These are phyloP conservation scores for Reticulitermes lucifugus DNA, from an alignment of 2,888 invertebrate genomes.

Conservation along the genomic window DNA sequence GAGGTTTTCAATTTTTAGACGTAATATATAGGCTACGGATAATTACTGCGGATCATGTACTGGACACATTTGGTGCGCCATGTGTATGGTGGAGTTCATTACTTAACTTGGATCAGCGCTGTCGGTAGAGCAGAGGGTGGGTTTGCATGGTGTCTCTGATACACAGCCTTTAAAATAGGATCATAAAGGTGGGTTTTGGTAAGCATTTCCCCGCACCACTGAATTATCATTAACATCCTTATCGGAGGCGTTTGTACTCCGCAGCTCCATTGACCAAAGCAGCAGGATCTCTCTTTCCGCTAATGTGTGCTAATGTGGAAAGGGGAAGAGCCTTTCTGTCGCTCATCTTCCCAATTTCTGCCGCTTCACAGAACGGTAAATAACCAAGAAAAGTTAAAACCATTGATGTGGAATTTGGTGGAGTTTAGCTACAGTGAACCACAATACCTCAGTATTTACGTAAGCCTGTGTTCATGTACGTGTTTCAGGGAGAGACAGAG, in stretches of 20 bases:
- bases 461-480: not conserved
- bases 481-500: not conserved
- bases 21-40: not conserved
- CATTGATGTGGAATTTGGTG: not conserved
- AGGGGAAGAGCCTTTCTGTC: not conserved
- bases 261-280: not conserved
- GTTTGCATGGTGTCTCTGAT: not conserved
- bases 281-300: not conserved
- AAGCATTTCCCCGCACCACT: not conserved
- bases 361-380: slow-evolving; percentile 24
- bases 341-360: slow-evolving; percentile 24
- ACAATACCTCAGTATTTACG: not conserved
- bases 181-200: not conserved
- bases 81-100: not conserved
- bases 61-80: not conserved
- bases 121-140: not conserved
- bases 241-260: not conserved
- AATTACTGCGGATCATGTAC: not conserved
- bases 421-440: slow-evolving; percentile 14
- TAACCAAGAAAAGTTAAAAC: not conserved
- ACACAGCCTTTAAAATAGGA: not conserved
- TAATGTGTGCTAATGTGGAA: not conserved
- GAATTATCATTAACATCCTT: slow-evolving; percentile 3
- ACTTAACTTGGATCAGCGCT: not conserved
- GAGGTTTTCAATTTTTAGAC: not conserved